Evolutionary conservation across 2,797 vertebrate species (phyloP), one percentile per base, ranked within the genome.

Genomic region (Eutrigla gurnardus): DNA sequence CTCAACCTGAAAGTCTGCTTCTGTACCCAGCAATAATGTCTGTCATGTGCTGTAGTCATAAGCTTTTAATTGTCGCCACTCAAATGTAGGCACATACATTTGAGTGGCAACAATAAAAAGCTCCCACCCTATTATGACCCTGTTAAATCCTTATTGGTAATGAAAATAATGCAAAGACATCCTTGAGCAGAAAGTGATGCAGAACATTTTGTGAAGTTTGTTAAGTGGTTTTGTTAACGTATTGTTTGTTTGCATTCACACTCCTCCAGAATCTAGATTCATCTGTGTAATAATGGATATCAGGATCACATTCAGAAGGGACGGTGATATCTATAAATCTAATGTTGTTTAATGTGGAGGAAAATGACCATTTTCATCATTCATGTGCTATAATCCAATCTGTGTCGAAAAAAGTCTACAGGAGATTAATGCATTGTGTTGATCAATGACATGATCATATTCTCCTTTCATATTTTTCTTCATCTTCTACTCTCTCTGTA

Each of bases 101-200:
- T 80, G 65, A 86, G 54, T 65, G 70, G 52, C 73, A 77, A 33
- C 35, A 50, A 59, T 71, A 67, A 80, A 87, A 82, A 63, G 45
- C 64, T 71, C 54, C 71, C 46, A 77, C 53, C 43, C 69, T 6
- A 3, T 61, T 53, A 18, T 37, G 55, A 78, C 72, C 68, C 72
- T 49, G 25, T 65, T 84, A 59, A 59, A 69, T 59, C 12, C 25
- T 37, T 77, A 36, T 55, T 25, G 6, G 39, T 6, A 59, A 73
- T 67, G 25, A 69, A 66, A 74, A 58, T 3, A 68, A 25, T 36
- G 8, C 12, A 53, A 10, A 73, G 3, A 65, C 6, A 64, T 12
- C 25, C 18, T 55, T 13, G 13, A 13, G 11, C 7, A 45, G 2
- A 73, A 53, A 40, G 11, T 58, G n/a, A 67, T 18, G 13, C 8